These are phyloP conservation scores for Centroberyx gerrardi DNA, from an alignment of 2,797 vertebrate genomes.

Conservation along the genomic window DNA sequence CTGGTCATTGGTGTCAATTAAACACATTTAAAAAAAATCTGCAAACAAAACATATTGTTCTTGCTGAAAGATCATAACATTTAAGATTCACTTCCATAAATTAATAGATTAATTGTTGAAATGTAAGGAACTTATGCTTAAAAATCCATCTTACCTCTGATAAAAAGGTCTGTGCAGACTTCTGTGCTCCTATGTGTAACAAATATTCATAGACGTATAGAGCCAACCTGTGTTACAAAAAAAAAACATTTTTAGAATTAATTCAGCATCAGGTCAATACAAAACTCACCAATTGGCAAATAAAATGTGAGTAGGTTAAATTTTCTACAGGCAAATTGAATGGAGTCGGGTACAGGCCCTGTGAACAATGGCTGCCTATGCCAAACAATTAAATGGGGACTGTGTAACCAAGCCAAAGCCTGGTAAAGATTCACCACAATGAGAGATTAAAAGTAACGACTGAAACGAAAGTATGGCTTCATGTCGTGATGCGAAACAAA, in stretches of 20 bases:
- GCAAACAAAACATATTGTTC: background rate
- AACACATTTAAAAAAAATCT: background rate
- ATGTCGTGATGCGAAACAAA: conserved; percentile 13
- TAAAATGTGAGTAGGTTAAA: conserved; percentile 27
- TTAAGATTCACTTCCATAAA: too few species aligned
- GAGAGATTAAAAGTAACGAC: conserved; percentile 29
- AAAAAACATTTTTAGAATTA: background rate
- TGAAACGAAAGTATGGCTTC: conserved; percentile 24
- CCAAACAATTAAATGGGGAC: conserved; percentile 73
- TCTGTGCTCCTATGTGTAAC: conserved; percentile 98
- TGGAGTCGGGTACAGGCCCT: conserved; percentile 72
- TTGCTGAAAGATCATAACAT: background rate
- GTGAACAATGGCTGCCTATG: conserved; percentile 81
- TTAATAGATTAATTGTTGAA: background rate
- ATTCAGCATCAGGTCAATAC: background rate
- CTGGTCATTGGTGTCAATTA: background rate
- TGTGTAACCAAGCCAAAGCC: conserved; percentile 54
- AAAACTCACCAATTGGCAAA: conserved; percentile 5
- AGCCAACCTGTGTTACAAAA: conserved; percentile 87
- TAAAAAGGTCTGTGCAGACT: conserved; percentile 98
- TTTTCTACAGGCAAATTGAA: conserved; percentile 44
- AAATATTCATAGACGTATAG: conserved; percentile 98
- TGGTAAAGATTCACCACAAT: conserved; percentile 43
- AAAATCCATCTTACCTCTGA: conserved; percentile 91
- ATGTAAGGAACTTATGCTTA: conserved; percentile 7